Evolutionary conservation across 2,888 invertebrate genomes (phyloP), one percentile per base, ranked within the genome.

Genomic region (Iselma pallidipennis): DNA sequence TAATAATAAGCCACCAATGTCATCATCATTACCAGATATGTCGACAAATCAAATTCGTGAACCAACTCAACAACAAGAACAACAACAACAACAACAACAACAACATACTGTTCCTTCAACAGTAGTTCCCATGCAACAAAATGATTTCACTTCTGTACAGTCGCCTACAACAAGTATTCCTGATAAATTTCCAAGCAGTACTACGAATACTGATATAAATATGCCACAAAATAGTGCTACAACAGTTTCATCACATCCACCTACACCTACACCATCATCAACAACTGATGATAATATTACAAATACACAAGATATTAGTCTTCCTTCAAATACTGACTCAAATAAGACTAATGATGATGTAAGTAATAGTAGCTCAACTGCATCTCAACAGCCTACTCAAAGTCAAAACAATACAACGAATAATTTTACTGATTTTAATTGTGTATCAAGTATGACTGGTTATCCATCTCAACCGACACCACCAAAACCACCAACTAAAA

Each of bases 301-400:
- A 5, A 81, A 78, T 64, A 70, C 70, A 25, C 80, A 80, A 68
- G 80, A 80, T 56, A 70, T 76, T 53, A 78, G 78, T 79, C 80
- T 80, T 76, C 80, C 80, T 42, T 74, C 80, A 14, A 79, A 76
- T 66, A 76, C 73, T 37, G 78, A 78, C 59, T 75, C 75, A 31
- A 70, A 75, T 21, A 78, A 77, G 69, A 75, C 75, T 28, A 69
- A 74, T 4, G 79, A 80, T 66, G 80, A 80, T 63, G 70, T 74
- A 61, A 78, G 74, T 64, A 78, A 78, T 63, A 75, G 76, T 37
- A 77, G 74, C 59, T 75, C 75, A 53, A 74, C 19, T 42, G 9
- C 74, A 56, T 74, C 77, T 63, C 84, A 84, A 79, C 80, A 81
- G 56, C 82, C 84, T 31, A 81, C 83, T 74, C 83, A 83, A 62